These are phyloP conservation scores for Saturnia pavonia DNA, from an alignment of 2,888 invertebrate species.

Conservation along the genomic window DNA sequence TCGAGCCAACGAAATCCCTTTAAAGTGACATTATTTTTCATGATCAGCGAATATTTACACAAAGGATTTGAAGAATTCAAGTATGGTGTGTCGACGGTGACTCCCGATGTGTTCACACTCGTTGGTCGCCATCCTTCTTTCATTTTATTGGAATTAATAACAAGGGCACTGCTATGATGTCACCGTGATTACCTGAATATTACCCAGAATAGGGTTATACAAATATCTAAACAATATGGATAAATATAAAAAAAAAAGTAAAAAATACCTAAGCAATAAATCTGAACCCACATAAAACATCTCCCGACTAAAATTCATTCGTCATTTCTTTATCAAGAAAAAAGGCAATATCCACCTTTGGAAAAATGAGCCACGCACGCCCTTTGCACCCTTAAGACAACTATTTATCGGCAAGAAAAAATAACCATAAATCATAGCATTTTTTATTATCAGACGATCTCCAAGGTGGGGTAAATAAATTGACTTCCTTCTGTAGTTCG, in stretches of 20 bases:
- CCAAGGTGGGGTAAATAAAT: slow-evolving; percentile 40
- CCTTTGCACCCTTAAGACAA: slow-evolving; percentile 71
- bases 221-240: neutral
- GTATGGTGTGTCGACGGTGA: too few relatives aligned
- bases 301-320: slow-evolving; percentile 50
- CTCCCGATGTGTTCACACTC: too few relatives aligned
- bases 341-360: slow-evolving; percentile 69
- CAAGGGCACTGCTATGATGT: neutral
- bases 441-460: slow-evolving; percentile 69
- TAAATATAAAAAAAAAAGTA: neutral
- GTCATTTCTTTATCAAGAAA: slow-evolving; percentile 74
- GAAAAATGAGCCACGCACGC: slow-evolving; percentile 67
- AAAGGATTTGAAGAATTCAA: too few relatives aligned
- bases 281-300: slow-evolving; percentile 1
- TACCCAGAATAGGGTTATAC: neutral
- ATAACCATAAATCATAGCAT: slow-evolving; percentile 66
- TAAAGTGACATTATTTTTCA: too few relatives aligned
- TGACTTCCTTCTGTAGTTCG: slow-evolving; percentile 14
- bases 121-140: too few relatives aligned
- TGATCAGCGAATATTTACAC: too few relatives aligned
- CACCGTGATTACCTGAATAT: neutral
- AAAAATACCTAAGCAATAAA: neutral
- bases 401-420: slow-evolving; percentile 71
- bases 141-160: neutral
- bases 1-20: too few relatives aligned